Percentiles rank a stretch among this genome's conserved stretches.
These are phyloP conservation scores for Plagiodera versicolora DNA, from an alignment of 2,888 invertebrate genomes.

Conservation along the genomic window DNA sequence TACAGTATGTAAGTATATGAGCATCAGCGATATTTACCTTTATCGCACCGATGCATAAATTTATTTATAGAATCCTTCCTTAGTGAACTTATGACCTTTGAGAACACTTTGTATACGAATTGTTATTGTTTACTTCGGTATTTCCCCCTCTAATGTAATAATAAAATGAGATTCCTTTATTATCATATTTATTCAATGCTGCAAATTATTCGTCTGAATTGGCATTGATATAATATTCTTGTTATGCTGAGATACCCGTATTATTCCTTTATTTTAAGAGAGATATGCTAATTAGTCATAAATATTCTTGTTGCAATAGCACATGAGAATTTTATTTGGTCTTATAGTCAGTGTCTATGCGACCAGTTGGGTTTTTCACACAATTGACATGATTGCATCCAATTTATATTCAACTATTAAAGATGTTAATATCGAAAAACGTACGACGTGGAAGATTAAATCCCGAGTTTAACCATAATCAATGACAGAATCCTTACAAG, in stretches of 20 bases:
- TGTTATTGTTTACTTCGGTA: background rate
- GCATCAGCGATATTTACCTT: no score
- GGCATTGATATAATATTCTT: slow-evolving; percentile 31
- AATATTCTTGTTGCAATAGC: slow-evolving; percentile 31
- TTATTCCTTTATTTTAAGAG: slow-evolving; percentile 30
- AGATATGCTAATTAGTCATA: slow-evolving; percentile 32
- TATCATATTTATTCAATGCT: slow-evolving; percentile 25
- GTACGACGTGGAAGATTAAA: slow-evolving; percentile 24
- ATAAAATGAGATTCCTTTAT: slow-evolving; percentile 19
- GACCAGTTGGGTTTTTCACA: slow-evolving; percentile 25
- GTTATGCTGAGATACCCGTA: slow-evolving; percentile 30
- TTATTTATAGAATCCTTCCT: background rate
- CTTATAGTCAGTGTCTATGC: slow-evolving; percentile 21
- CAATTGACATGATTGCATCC: slow-evolving; percentile 31
- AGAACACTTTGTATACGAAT: background rate
- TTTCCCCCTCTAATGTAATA: background rate
- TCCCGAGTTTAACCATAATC: slow-evolving; percentile 36
- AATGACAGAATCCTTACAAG: slow-evolving; percentile 43
- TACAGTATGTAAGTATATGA: no score
- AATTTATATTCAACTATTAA: slow-evolving; percentile 28
- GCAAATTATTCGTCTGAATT: slow-evolving; percentile 20
- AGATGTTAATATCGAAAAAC: slow-evolving; percentile 23
- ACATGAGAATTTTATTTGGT: slow-evolving; percentile 25
- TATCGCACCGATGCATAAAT: no score
- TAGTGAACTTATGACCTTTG: background rate